Percentiles rank a stretch among this genome's conserved stretches.
Conservation (phyloP, 2,113 vertebrate genomes). For the Pseudois nayaur region DNA sequence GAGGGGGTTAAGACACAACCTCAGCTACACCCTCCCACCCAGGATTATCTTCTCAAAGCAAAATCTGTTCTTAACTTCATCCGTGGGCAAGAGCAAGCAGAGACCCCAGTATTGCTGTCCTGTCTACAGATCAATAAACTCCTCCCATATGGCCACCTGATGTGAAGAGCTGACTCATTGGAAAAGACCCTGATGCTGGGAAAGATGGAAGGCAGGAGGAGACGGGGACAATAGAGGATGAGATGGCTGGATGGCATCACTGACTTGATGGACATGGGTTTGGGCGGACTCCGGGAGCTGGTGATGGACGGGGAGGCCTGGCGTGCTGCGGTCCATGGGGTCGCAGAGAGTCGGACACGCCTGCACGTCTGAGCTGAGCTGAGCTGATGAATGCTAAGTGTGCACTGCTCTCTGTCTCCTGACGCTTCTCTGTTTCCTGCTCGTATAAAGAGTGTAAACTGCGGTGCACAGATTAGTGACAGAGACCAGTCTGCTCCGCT, state of each 20-base stretch:
- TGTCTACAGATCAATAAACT: neutral
- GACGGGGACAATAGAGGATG: neutral
- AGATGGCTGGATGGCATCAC: neutral
- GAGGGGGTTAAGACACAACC: neutral
- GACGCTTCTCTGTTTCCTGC: neutral
- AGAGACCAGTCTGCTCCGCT: too few species aligned
- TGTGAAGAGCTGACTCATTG: neutral
- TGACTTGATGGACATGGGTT: neutral
- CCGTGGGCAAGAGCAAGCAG: neutral
- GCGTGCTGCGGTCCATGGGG: too few species aligned
- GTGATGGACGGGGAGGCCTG: too few species aligned
- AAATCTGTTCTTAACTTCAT: too few species aligned
- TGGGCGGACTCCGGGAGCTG: neutral
- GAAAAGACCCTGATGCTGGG: neutral
- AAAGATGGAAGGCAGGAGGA: neutral
- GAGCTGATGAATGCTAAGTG: neutral
- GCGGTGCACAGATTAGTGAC: neutral
- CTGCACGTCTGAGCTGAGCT: fast-evolving
- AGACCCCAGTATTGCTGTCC: fast-evolving
- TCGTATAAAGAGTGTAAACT: neutral
- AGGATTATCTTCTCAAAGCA: neutral
- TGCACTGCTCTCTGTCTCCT: fast-evolving
- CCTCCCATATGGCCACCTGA: neutral
- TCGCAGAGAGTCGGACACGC: fast-evolving
- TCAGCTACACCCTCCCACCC: neutral